These are phyloP conservation scores for Iphiclides podalirius DNA, from an alignment of 2,888 invertebrate species.

Conservation along the genomic window DNA sequence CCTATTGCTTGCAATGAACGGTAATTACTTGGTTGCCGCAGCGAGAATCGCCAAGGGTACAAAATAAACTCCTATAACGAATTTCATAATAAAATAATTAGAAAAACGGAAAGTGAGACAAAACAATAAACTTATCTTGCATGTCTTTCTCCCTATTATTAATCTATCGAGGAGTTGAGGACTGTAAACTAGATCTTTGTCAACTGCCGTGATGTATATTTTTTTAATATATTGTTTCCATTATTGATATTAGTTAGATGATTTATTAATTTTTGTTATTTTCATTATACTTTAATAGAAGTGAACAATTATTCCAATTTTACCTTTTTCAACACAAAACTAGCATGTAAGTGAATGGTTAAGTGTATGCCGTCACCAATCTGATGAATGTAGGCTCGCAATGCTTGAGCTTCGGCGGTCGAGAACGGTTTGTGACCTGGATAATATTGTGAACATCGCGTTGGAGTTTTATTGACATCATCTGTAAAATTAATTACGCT, in stretches of 20 bases:
- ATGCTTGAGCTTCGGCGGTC: conserved; percentile 56
- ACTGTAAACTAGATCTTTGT: too few species aligned
- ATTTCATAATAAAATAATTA: too few species aligned
- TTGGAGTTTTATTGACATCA: conserved; percentile 59
- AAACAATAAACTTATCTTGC: too few species aligned
- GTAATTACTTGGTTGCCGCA: conserved; percentile 58
- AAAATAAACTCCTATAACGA: conserved; percentile 59
- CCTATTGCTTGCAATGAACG: conserved; percentile 63
- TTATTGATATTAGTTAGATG: too few species aligned
- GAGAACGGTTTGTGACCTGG: conserved; percentile 66
- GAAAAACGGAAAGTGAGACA: too few species aligned
- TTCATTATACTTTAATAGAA: too few species aligned
- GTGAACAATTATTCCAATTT: neutral
- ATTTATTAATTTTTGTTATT: too few species aligned
- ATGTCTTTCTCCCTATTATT: too few species aligned
- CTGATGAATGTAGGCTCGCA: conserved; percentile 55
- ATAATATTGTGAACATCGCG: conserved; percentile 60
- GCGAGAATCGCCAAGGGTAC: conserved; percentile 69
- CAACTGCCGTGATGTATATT: too few species aligned
- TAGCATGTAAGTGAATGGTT: conserved; percentile 65
- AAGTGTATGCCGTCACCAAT: conserved; percentile 51
- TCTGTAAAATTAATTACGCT: conserved; percentile 46
- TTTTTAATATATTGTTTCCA: too few species aligned
- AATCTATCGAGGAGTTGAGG: too few species aligned
- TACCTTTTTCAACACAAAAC: conserved; percentile 61